Base-by-base conservation (phyloP, 2,797 vertebrate genomes). In the Halcyon chelicuti region DNA sequence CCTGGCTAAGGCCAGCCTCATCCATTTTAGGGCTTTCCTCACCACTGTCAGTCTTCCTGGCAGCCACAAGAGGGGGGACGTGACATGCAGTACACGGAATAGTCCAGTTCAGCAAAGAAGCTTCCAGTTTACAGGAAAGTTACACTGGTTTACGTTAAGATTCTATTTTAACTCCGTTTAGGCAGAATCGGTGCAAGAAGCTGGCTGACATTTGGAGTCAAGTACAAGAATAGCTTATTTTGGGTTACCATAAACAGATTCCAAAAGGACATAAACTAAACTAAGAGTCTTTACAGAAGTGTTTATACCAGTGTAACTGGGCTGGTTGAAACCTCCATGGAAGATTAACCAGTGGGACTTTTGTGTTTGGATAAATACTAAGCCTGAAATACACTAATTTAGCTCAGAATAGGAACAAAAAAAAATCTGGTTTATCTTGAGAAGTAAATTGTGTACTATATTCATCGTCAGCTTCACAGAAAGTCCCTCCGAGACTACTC, bases 11-110 rank as follows among this genome's bases (percentile, higher is more conserved):
- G 29, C 21, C n/a, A 39, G 35, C 14, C 39, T 3, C 6, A 39
- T 16, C 10, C 52, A 10, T 10, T 57, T 42, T 12, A 13, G 40
- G 83, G 61, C 37, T 68, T 17, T 70, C 9, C 11, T 49, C 65
- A 14, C 17, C n/a, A 1, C 79, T 77, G 76, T 42, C 10, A 31
- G 51, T 65, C 19, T 68, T 29, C n/a, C 1, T 0, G 26, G 12
- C 72, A 23, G 47, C 95, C 97, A 76, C 84, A 47, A 97, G 96
- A 96, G 96, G 97, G 97, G 86, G 86, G 71, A 85, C 89, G 58
- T 14, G 92, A 40, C 88, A 57, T 65, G 86, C 68, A 33, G n/a
- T 28, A 54, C 7, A 2, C 51, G 2, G 12, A 12, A 16, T 60
- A 18, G 18, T 20, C 76, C 57, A 47, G 40, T 13, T 47, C 42